Conservation (phyloP, 2,797 vertebrate genomes). For the Prionace glauca region DNA sequence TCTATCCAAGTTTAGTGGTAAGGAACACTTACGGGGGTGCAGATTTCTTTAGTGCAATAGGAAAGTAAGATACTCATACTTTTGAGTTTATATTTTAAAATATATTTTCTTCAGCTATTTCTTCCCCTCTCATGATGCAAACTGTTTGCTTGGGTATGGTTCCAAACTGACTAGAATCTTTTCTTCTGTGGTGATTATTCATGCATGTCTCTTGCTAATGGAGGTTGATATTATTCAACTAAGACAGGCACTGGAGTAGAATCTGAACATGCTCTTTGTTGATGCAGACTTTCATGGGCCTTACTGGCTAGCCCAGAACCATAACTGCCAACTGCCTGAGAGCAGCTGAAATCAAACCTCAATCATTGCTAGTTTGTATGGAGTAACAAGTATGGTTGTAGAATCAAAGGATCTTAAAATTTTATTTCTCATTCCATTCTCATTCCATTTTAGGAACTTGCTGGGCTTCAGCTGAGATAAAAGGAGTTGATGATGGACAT, state of each 20-base stretch:
- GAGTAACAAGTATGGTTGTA: not conserved
- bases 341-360: not conserved
- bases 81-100: not conserved
- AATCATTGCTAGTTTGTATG: not conserved
- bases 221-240: not conserved
- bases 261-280: not conserved
- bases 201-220: not conserved
- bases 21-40: not conserved
- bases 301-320: not conserved
- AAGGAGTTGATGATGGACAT: not conserved
- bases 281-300: not conserved
- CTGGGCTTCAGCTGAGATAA: not conserved
- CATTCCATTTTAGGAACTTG: not conserved
- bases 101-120: not conserved
- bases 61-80: not conserved
- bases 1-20: not conserved
- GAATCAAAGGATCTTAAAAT: not conserved
- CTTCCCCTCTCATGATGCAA: not conserved
- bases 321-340: not conserved
- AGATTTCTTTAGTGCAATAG: not conserved
- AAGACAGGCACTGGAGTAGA: not conserved
- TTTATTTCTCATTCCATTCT: not conserved
- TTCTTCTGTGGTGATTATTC: not conserved
- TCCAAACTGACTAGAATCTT: not conserved
- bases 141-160: not conserved